Base-by-base conservation (phyloP, 2,797 vertebrate genomes). In the Phrynocephalus forsythii region DNA sequence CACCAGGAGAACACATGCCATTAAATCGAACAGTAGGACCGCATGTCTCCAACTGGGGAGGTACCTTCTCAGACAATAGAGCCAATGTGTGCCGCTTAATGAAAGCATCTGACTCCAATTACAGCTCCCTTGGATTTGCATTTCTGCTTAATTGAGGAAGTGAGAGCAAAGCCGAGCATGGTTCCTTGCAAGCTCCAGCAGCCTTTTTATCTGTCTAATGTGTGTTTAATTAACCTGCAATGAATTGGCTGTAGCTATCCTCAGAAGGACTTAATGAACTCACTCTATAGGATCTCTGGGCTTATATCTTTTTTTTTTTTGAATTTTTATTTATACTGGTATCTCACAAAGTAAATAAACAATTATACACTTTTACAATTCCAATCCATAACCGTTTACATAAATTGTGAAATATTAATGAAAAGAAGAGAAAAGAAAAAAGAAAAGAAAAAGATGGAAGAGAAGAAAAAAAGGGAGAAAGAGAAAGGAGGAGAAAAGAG, bases 81-180 rank as follows among this genome's bases (percentile, higher is more conserved):
- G 38, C 48, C 86, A 85, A 87, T 87, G 89, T 90, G 86, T 38
- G 79, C 89, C 82, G 83, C 67, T 81, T 85, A 85, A 85, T 87
- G 89, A 87, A 71, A 78, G 86, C 89, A 87, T 87, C 89, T 90
- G 89, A 87, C 86, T 90, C 83, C 89, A 90, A 87, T 90, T 90
- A 90, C 33, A 2, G 67, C 86, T 79, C n/a, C 16, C 82, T 63
- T 82, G 83, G 89, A 82, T 87, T 87, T 87, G 89, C 83, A 82
- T 90, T 85, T 87, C 83, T 82, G 83, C 79, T 87, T 87, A 82
- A 87, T 85, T 90, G 89, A 87, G 86, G 86, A 87, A 90, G 72
- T 90, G 79, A 82, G 67, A 85, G 78, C 63, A 56, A 83, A 33
- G 48, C 38, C 75, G 78, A 66, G 68, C 77, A 44, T 22, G 52